Evolutionary conservation across 2,888 invertebrate species (phyloP).

Genomic region (Ophioninae sp.): DNA sequence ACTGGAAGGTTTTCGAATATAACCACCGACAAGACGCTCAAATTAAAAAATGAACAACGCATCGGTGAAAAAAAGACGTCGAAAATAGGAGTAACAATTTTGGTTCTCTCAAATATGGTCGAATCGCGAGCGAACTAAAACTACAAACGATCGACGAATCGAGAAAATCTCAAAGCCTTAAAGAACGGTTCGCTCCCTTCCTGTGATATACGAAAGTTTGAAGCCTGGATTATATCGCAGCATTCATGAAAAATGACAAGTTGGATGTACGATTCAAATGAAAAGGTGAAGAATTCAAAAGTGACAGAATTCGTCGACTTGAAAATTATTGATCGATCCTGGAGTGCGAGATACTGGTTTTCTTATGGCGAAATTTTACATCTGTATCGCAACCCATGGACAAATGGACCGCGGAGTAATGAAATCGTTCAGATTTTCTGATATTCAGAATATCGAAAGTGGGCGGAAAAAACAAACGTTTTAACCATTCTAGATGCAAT

Average conservation of each 20-base stretch:
- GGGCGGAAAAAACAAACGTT: too few relatives aligned
- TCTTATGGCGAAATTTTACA: slow-evolving; percentile 33
- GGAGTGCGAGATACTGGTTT: slow-evolving; percentile 61
- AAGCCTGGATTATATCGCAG: slow-evolving; percentile 75
- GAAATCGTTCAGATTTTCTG: background rate
- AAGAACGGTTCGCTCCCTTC: slow-evolving; percentile 62
- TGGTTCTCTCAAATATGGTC: slow-evolving; percentile 72
- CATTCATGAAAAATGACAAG: slow-evolving; percentile 61
- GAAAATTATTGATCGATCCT: slow-evolving; percentile 65
- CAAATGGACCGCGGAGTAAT: slow-evolving; percentile 16
- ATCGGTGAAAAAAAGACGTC: slow-evolving; percentile 75
- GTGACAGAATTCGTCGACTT: slow-evolving; percentile 51
- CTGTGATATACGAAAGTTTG: slow-evolving; percentile 71
- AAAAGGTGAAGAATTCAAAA: slow-evolving; percentile 60
- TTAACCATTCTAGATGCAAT: too few relatives aligned
- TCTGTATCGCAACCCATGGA: background rate
- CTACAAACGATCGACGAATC: slow-evolving; percentile 73
- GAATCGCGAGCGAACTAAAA: slow-evolving; percentile 73
- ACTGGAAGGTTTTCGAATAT: slow-evolving; percentile 68
- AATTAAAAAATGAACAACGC: slow-evolving; percentile 71
- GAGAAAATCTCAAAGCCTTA: slow-evolving; percentile 73
- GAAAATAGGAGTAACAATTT: slow-evolving; percentile 72
- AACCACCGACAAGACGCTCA: slow-evolving; percentile 68
- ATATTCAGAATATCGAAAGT: too few relatives aligned
- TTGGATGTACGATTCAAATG: slow-evolving; percentile 64